A percentile compares a stretch with the other conserved stretches of the same genome.
phyloP scores from a whole-genome alignment of 2,888 invertebrate genomes.

The Bellardia pandia region DNA sequence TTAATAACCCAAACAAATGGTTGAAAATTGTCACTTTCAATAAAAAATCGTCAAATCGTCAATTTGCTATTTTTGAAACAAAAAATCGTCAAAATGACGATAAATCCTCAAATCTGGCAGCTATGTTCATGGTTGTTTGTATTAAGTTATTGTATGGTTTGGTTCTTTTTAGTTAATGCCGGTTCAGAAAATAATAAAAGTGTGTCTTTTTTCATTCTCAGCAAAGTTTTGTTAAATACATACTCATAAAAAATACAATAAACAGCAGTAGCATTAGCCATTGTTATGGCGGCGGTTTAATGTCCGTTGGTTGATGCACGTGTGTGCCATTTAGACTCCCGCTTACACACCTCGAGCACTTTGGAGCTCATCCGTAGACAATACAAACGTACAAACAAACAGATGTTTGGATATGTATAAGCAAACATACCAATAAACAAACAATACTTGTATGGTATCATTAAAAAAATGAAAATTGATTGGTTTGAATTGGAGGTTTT shows the following conservation, averaged over 20 bases:
- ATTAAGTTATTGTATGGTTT: slow-evolving; percentile 21
- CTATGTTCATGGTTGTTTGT: background rate
- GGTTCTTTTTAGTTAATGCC: slow-evolving; percentile 37
- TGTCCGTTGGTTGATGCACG: slow-evolving; percentile 80
- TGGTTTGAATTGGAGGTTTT: slow-evolving; percentile 15
- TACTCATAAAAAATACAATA: background rate
- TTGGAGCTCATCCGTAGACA: slow-evolving; percentile 24
- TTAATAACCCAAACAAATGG: background rate
- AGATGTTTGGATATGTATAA: background rate
- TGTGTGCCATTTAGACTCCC: slow-evolving; percentile 75
- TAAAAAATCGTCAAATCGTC: too few relatives aligned
- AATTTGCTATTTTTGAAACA: too few relatives aligned
- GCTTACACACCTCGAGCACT: slow-evolving; percentile 52
- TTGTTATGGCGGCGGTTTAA: slow-evolving; percentile 71
- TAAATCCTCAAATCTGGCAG: too few relatives aligned
- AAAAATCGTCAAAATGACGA: too few relatives aligned
- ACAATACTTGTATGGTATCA: background rate
- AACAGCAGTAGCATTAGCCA: slow-evolving; percentile 32
- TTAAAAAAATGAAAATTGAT: slow-evolving; percentile 30
- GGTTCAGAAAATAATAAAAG: slow-evolving; percentile 38
- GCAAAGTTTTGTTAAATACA: slow-evolving; percentile 39
- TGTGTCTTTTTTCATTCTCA: slow-evolving; percentile 13
- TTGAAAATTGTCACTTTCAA: background rate
- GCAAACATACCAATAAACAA: background rate
- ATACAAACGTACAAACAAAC: background rate